Conservation (phyloP, 2,113 vertebrate species). For the Hydropotes inermis region DNA sequence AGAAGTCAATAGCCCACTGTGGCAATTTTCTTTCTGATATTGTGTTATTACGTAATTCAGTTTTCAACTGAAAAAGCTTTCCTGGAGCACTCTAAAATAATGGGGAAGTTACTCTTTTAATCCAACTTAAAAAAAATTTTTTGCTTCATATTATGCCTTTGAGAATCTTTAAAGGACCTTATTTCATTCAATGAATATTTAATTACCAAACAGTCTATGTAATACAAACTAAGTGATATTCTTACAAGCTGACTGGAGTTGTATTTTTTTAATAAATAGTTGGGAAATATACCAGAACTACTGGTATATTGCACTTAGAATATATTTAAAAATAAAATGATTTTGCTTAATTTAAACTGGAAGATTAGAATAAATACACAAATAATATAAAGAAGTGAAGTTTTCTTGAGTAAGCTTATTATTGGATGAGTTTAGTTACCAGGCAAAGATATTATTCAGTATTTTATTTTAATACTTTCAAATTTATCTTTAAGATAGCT, state of each 20-base stretch:
- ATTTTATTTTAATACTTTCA: neutral
- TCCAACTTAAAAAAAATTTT: neutral
- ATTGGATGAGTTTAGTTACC: neutral
- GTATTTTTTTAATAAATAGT: neutral
- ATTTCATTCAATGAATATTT: neutral
- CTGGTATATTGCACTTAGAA: neutral
- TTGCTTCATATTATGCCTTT: neutral
- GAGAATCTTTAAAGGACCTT: neutral
- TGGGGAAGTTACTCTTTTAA: neutral
- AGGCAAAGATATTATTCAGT: neutral
- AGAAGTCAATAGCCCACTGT: neutral
- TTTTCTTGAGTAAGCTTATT: neutral
- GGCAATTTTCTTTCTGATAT: neutral
- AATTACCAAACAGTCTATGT: neutral
- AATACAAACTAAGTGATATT: neutral
- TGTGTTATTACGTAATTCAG: neutral
- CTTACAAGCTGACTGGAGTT: neutral
- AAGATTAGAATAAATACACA: neutral
- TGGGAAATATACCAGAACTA: neutral
- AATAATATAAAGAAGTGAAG: neutral
- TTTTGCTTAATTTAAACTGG: neutral
- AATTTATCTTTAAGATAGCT: neutral
- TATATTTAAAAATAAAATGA: neutral
- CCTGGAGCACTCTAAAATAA: neutral
- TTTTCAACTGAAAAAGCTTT: neutral